These are phyloP conservation scores for Resseliella maxima DNA, from an alignment of 2,888 invertebrate genomes.

Conservation along the genomic window DNA sequence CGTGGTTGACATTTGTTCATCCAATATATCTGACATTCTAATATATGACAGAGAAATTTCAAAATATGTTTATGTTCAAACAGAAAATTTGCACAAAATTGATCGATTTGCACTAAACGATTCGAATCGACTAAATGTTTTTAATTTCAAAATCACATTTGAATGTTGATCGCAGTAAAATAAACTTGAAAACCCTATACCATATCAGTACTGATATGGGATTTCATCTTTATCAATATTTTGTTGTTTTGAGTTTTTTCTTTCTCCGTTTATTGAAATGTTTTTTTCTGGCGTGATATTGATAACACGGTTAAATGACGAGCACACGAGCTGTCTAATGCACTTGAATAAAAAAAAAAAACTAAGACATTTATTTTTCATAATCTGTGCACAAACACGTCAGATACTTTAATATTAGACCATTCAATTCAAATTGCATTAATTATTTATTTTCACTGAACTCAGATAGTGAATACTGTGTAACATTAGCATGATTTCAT, in stretches of 20 bases:
- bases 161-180: too few species aligned
- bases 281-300: not conserved
- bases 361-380: too few species aligned
- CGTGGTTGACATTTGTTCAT: not conserved
- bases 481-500: too few species aligned
- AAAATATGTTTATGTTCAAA: not conserved
- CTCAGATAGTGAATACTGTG: too few species aligned
- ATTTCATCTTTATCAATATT: not conserved
- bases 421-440: too few species aligned
- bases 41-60: not conserved
- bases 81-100: not conserved
- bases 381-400: too few species aligned
- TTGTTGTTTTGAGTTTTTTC: not conserved
- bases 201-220: not conserved
- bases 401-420: too few species aligned
- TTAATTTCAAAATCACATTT: too few species aligned
- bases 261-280: not conserved
- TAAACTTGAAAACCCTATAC: too few species aligned
- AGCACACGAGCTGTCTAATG: too few species aligned
- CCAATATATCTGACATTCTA: slow-evolving; percentile 23
- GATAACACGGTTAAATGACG: not conserved
- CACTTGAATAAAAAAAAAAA: too few species aligned
- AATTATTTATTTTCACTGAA: too few species aligned
- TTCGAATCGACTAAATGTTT: not conserved
- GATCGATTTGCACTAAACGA: not conserved